Base-by-base conservation (phyloP, 2,888 invertebrate genomes). In the Norana najaformis region DNA sequence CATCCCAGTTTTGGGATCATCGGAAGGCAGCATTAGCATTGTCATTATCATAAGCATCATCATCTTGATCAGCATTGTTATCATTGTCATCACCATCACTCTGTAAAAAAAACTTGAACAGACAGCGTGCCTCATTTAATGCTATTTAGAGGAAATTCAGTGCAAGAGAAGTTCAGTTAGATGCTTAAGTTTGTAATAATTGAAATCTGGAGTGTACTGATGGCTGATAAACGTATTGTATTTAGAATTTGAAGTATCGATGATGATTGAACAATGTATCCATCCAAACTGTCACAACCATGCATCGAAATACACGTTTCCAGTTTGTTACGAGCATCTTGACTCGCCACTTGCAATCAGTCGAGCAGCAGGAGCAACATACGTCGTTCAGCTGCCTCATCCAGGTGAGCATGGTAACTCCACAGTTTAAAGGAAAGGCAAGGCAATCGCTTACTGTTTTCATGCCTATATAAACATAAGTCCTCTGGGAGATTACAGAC, bases 281-380 rank as follows among this genome's bases (percentile, higher is more conserved):
- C 36, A 85, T 16, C 85, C 36, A 8, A 36, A 35, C 36, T 85
- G 85, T 37, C 35, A 85, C 36, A 85, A 36, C 23, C 85, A 85
- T 16, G 85, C 85, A 36, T 85, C 85, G 1, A 85, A 85, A 85
- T 85, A 85, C 37, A 85, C 85, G 85, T 85, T 85, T 37, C 85
- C 85, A 1, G 85, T 85, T 37, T 85, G 85, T 23, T 85, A 85
- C 23, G 85, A 85, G 23, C 85, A 85, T 85, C 85, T 85, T 14
- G 85, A 37, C 85, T 85, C 85, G 35, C 85, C 85, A 14, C 37
- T 23, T 85, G 85, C 85, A 11, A 85, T 85, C 85, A 85, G 36
- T 37, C 35, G 85, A 85, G 85, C 85, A 35, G 85, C 85, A 36
- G 35, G 35, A 36, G 30, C 85, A 85, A 85, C 85, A n/a, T 20